phyloP scores from a whole-genome alignment of 2,888 invertebrate species.

The Cotesia congregata region DNA sequence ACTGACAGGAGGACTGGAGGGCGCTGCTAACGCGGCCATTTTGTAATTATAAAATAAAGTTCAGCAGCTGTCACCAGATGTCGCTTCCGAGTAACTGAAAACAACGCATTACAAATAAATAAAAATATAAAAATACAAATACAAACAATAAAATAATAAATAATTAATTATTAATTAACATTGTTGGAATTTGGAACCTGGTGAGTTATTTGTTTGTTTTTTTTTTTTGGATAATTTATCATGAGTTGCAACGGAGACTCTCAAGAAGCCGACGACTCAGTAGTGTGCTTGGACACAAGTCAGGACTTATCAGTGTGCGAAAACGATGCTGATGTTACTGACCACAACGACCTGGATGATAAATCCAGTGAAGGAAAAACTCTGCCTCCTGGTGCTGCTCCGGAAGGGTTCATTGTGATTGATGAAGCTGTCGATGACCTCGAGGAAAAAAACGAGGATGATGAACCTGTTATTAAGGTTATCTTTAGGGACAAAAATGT shows the following conservation, averaged over 20 bases:
- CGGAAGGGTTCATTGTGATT: slow-evolving; percentile 51
- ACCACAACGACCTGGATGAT: background rate
- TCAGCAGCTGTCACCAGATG: too few relatives aligned
- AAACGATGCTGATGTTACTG: slow-evolving; percentile 33
- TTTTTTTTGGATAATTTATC: background rate
- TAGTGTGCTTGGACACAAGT: slow-evolving; percentile 53
- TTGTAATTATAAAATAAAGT: too few relatives aligned
- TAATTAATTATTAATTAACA: too few relatives aligned
- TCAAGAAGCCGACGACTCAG: slow-evolving; percentile 1
- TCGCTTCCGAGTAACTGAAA: too few relatives aligned
- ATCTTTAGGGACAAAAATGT: slow-evolving; percentile 59
- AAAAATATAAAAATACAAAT: too few relatives aligned
- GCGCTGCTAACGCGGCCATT: too few relatives aligned
- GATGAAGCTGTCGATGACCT: slow-evolving; percentile 47
- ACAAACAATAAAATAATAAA: too few relatives aligned
- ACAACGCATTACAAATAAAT: too few relatives aligned
- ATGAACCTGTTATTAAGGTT: slow-evolving; percentile 61
- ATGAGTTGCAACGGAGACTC: slow-evolving; percentile 12
- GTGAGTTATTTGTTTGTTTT: too few relatives aligned
- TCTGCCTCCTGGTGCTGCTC: slow-evolving; percentile 54
- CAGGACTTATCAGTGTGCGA: slow-evolving; percentile 45
- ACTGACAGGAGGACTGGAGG: too few relatives aligned
- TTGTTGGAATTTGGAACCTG: too few relatives aligned
- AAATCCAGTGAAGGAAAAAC: slow-evolving; percentile 38
- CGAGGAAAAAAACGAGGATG: slow-evolving; percentile 16